Evolutionary conservation across 2,888 invertebrate species (phyloP).

Genomic region (Melinopterus prodromus): DNA sequence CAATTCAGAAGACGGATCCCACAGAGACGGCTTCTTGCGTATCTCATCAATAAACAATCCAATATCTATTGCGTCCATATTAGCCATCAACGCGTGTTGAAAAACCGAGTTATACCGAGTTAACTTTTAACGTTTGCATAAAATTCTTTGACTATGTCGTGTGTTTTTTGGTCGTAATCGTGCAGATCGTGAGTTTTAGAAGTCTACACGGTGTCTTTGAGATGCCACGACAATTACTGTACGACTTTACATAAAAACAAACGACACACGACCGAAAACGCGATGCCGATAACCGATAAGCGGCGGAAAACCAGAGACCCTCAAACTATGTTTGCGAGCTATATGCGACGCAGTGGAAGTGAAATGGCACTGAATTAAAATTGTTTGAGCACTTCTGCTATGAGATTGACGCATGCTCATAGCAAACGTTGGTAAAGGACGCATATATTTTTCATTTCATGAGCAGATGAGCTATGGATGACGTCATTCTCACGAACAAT

Average conservation of each 20-base stretch:
- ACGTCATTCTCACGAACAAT: too few species aligned
- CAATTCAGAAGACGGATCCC: slow-evolving; percentile 23
- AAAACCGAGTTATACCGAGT: too few species aligned
- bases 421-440: too few species aligned
- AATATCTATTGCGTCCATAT: background rate
- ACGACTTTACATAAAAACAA: background rate
- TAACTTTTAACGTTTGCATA: too few species aligned
- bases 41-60: slow-evolving; percentile 19
- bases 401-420: too few species aligned
- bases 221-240: background rate
- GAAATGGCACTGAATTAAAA: background rate
- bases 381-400: background rate
- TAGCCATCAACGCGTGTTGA: background rate
- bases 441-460: too few species aligned
- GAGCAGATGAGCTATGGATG: too few species aligned
- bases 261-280: background rate
- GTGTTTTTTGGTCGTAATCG: background rate
- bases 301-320: background rate
- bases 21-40: slow-evolving; percentile 20
- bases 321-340: background rate
- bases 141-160: too few species aligned
- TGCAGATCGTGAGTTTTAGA: background rate
- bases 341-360: background rate
- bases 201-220: background rate
- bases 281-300: background rate